phyloP scores from a whole-genome alignment of 2,113 vertebrate genomes.

The Ciconia maguari region DNA sequence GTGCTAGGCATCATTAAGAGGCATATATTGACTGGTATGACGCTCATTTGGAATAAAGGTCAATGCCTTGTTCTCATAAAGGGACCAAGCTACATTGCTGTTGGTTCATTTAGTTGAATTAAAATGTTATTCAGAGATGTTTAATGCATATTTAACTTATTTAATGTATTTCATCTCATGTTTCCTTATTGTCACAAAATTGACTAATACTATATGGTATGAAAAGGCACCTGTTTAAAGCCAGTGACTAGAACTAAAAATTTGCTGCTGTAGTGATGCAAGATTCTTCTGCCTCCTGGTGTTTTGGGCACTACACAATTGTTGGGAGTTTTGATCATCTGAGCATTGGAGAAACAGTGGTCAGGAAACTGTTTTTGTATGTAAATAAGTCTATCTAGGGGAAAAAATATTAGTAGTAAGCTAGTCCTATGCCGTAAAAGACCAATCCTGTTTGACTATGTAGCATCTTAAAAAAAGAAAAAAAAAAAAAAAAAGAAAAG shows the following conservation, averaged over 20 bases:
- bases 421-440: conserved; percentile 87
- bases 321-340: conserved; percentile 71
- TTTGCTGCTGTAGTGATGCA: conserved; percentile 72
- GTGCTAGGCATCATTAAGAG: neutral
- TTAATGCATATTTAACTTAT: conserved; percentile 79
- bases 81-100: conserved; percentile 74
- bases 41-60: neutral
- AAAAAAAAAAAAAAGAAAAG: conserved; percentile 75
- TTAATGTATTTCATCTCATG: conserved; percentile 81
- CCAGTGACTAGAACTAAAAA: conserved; percentile 61
- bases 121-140: conserved; percentile 66
- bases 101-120: conserved; percentile 65
- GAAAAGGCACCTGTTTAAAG: conserved; percentile 39
- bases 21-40: neutral
- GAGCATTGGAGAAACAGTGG: conserved; percentile 77
- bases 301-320: conserved; percentile 69
- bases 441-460: conserved; percentile 93
- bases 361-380: conserved; percentile 83
- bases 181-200: conserved; percentile 70
- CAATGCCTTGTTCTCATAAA: conserved; percentile 65
- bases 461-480: conserved; percentile 91
- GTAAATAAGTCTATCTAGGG: conserved; percentile 79
- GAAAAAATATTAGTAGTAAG: conserved; percentile 79
- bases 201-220: conserved; percentile 33
- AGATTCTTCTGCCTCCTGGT: conserved; percentile 63